A percentile compares a stretch with the other conserved stretches of the same genome.
These are phyloP conservation scores for Procambarus virginalis DNA, from an alignment of 1,140 invertebrate species.

Conservation along the genomic window DNA sequence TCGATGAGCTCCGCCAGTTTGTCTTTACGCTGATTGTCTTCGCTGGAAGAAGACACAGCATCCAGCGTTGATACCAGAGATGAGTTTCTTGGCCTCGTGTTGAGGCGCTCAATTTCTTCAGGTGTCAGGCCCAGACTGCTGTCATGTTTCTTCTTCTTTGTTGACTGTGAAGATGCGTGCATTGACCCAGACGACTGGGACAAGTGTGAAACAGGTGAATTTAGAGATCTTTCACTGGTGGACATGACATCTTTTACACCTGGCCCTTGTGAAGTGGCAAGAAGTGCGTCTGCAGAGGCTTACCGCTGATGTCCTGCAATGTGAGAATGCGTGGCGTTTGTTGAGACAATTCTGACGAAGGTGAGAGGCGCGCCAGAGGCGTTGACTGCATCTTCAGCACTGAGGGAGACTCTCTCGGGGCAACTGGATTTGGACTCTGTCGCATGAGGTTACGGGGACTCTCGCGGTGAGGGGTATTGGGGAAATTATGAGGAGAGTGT, in stretches of 20 bases:
- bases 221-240: conserved; percentile 91
- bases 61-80: conserved; percentile 90
- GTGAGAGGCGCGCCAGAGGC: conserved; percentile 89
- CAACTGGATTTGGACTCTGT: conserved; percentile 71
- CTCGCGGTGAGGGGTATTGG: conserved; percentile 80
- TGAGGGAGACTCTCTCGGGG: conserved; percentile 73
- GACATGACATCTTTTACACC: conserved; percentile 77
- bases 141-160: conserved; percentile 73
- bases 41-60: conserved; percentile 93
- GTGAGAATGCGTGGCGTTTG: conserved; percentile 93
- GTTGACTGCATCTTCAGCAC: conserved; percentile 83
- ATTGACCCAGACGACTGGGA: conserved; percentile 82
- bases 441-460: conserved; percentile 72
- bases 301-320: conserved; percentile 93
- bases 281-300: conserved; percentile 90
- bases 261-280: conserved; percentile 85
- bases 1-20: conserved; percentile 74
- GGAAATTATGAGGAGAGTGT: conserved; percentile 73
- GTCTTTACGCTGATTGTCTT: conserved; percentile 76
- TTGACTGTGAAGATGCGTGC: conserved; percentile 77
- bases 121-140: conserved; percentile 86
- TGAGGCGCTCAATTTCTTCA: conserved; percentile 82
- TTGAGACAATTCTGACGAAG: conserved; percentile 91
- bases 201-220: conserved; percentile 90
- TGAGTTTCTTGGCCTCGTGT: conserved; percentile 87